These are phyloP conservation scores for Smutsia temminckii DNA, from an alignment of 2,797 vertebrate genomes.

Conservation along the genomic window DNA sequence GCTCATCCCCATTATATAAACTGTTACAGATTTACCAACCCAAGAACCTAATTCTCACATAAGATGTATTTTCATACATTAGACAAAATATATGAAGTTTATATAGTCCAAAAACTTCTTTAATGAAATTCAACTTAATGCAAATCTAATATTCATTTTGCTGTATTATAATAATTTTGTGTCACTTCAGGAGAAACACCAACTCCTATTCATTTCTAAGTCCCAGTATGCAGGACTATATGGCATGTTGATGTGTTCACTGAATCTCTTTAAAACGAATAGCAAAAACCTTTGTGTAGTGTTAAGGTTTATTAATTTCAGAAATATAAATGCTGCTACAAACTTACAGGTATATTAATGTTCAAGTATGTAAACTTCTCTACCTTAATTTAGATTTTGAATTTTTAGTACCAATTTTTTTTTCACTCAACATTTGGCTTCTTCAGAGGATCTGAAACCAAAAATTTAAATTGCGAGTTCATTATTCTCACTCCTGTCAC, in stretches of 20 bases:
- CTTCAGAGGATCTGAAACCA: background rate
- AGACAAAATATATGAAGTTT: background rate
- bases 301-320: constrained; percentile 33
- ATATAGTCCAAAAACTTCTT: background rate
- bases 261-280: background rate
- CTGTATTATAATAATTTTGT: background rate
- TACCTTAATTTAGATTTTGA: constrained; percentile 32
- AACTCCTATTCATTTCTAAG: background rate
- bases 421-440: constrained; percentile 16
- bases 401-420: background rate
- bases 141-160: background rate
- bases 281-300: background rate
- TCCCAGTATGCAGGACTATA: background rate
- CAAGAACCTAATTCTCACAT: background rate
- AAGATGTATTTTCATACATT: constrained; percentile 38
- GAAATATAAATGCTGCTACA: background rate
- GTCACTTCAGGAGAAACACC: background rate
- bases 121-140: background rate
- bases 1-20: background rate
- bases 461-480: background rate
- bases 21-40: background rate
- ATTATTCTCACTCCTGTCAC: background rate
- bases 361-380: constrained; percentile 11
- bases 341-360: background rate
- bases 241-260: background rate